Evolutionary conservation across 1,140 invertebrate genomes (phyloP), one percentile per base, ranked within the genome.

Genomic region (Chionoecetes opilio): DNA sequence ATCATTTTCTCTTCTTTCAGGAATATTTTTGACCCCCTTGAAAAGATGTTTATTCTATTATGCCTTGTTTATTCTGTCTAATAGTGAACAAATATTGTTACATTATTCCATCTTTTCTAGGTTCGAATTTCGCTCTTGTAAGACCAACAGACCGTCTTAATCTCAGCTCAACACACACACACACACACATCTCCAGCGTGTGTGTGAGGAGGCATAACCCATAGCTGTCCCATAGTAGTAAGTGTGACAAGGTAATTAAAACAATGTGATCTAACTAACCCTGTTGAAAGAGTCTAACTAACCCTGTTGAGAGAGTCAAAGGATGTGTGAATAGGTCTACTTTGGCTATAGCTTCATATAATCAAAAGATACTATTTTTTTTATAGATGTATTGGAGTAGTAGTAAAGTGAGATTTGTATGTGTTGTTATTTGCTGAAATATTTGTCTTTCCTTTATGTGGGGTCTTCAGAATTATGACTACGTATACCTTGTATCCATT

Each of bases 291-390:
- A 75, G 21, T 75, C 46, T 53, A 46, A n/a, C 5, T 46, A 5
- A 46, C 41, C 5, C 41, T 5, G 41, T 8, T 8, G 41, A 46
- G 14, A 8, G 63, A 75, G 63, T 75, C 63, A 75, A 26, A 5
- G 26, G 63, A 26, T 75, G 63, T 75, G 63, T 75, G 63, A 31
- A 35, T 46, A 46, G 21, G 91, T 93, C 91, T 93, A 93, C 91
- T 93, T 93, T 93, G 91, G 82, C 91, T 93, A 93, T 93, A 93
- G 82, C 9, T 93, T 93, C n/a, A 93, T 93, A 93, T 93, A 93
- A 93, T 93, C 91, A 93, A 93, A 93, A 82, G 38, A 31, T 41
- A 93, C 91, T 93, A 8, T 38, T n/a, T 75, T 75, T 75, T 75
- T n/a, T 75, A 75, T 75, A 75, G 63, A 75, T 26, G 21, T 53